Evolutionary conservation across 2,888 invertebrate genomes (phyloP).

Genomic region (Pristionchus japonicus): DNA sequence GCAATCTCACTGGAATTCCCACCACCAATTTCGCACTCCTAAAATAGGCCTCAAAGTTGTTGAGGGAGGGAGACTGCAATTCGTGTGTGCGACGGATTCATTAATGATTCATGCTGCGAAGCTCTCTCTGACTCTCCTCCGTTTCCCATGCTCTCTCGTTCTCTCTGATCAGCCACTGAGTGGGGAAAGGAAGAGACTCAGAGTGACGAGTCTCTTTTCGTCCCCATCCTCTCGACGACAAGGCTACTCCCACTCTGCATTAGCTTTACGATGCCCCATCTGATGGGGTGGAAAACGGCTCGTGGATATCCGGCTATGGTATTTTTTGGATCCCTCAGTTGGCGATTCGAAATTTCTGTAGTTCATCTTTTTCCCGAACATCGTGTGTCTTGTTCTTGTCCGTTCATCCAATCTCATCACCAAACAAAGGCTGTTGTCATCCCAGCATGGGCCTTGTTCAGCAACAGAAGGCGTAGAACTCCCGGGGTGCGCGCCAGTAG

Average conservation of each 20-base stretch:
- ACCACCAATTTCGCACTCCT: not conserved
- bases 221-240: not conserved
- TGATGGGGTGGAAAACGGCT: not conserved
- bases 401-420: no score
- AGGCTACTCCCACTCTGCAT: conserved; percentile 25
- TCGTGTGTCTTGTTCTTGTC: not conserved
- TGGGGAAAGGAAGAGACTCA: not conserved
- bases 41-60: not conserved
- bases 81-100: conserved; percentile 7
- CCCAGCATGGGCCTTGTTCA: conserved; percentile 8
- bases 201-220: conserved; percentile 15
- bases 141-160: no score
- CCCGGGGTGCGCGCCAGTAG: not conserved
- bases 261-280: conserved; percentile 29
- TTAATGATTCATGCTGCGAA: not conserved
- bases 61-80: not conserved
- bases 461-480: not conserved
- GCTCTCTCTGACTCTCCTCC: no score
- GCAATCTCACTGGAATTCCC: not conserved
- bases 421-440: not conserved
- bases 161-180: no score
- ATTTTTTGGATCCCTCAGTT: no score
- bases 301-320: not conserved
- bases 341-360: no score
- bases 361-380: no score